Conservation (phyloP, 2,113 vertebrate genomes). For the Ophthalmolycus amberensis region DNA sequence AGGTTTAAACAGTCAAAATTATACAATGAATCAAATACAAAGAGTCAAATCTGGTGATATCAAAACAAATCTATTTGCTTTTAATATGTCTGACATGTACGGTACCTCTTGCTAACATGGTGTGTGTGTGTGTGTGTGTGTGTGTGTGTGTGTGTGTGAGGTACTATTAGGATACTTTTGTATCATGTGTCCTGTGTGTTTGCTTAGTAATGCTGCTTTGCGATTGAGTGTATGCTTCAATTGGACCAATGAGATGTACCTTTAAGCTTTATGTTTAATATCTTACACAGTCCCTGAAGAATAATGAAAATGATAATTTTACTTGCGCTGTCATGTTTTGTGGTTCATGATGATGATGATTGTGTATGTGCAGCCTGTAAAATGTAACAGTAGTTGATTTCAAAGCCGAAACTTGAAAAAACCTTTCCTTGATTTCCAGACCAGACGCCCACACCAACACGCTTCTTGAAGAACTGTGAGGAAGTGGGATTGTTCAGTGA, state of each 20-base stretch:
- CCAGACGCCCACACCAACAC: slow-evolving; percentile 97
- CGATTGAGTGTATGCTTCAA: neutral
- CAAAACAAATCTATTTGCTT: neutral
- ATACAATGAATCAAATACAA: neutral
- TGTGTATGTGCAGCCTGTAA: neutral
- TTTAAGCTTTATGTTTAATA: neutral
- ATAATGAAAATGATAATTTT: neutral
- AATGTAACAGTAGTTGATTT: neutral
- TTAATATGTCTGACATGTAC: neutral
- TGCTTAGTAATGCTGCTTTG: neutral
- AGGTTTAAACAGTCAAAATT: neutral
- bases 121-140: neutral
- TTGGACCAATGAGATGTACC: neutral
- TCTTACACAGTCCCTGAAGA: too few species aligned
- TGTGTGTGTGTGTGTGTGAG: too few species aligned
- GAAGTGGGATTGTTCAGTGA: slow-evolving; percentile 98
- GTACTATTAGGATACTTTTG: neutral
- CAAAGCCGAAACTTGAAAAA: slow-evolving; percentile 5
- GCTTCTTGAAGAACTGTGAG: slow-evolving; percentile 99
- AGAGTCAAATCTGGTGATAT: neutral
- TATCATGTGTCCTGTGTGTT: neutral
- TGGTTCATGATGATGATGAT: neutral
- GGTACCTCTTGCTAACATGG: neutral
- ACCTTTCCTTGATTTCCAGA: slow-evolving; percentile 84
- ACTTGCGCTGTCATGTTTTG: neutral